phyloP scores from a whole-genome alignment of 2,113 vertebrate genomes.

The Cinclus cinclus region DNA sequence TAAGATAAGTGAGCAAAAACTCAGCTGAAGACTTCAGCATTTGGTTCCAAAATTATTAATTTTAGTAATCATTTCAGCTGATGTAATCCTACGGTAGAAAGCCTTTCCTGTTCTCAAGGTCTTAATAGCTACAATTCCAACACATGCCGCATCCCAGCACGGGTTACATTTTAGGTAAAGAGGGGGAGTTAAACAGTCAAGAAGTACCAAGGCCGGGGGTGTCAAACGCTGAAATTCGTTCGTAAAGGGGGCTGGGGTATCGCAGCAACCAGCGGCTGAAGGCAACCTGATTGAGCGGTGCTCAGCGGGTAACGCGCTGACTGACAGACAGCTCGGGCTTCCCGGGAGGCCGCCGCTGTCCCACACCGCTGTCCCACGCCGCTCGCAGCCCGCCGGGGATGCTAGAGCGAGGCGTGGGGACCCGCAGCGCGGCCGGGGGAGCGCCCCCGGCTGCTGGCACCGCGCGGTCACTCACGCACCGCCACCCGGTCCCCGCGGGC shows the following conservation, averaged over 20 bases:
- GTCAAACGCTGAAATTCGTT: background rate
- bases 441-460: background rate
- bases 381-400: background rate
- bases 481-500: background rate
- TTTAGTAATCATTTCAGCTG: background rate
- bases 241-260: background rate
- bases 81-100: background rate
- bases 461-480: background rate
- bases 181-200: background rate
- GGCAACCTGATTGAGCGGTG: background rate
- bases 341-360: background rate
- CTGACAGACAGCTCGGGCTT: rapidly evolving
- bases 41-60: constrained; percentile 6
- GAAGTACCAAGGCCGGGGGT: background rate
- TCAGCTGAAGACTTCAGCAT: background rate
- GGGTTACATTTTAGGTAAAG: background rate
- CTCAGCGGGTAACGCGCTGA: background rate
- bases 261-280: background rate
- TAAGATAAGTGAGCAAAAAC: constrained; percentile 58
- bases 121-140: background rate
- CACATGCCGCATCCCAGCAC: background rate
- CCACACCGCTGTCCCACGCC: rapidly evolving
- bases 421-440: background rate
- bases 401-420: background rate
- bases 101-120: background rate